Percentiles rank a stretch among this genome's conserved stretches.
Conservation (phyloP, 2,113 vertebrate species). For the Lampris megalopsis region DNA sequence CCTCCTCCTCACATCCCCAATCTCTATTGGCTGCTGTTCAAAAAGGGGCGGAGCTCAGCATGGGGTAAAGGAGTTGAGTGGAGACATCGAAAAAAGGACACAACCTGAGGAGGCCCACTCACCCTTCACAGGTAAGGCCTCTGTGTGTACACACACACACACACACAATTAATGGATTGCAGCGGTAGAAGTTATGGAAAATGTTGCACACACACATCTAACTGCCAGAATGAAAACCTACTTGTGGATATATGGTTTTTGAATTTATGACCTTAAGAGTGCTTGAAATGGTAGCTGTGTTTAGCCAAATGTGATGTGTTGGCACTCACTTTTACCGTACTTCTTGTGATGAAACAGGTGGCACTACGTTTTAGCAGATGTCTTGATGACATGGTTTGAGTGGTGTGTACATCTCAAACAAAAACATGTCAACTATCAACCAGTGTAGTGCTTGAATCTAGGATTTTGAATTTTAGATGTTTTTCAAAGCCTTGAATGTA, state of each 20-base stretch:
- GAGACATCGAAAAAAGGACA: slow-evolving; percentile 26
- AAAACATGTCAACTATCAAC: too few relatives aligned
- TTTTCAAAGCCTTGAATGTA: too few relatives aligned
- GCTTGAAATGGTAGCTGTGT: not conserved
- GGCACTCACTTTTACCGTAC: not conserved
- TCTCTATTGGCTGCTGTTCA: slow-evolving; percentile 35
- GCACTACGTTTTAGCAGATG: too few relatives aligned
- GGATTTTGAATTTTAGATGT: too few relatives aligned
- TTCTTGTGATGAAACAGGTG: too few relatives aligned
- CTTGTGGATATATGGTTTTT: not conserved
- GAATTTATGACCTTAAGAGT: not conserved
- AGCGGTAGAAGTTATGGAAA: too few relatives aligned
- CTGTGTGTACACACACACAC: not conserved
- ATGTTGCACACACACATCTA: not conserved
- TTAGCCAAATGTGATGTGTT: too few relatives aligned
- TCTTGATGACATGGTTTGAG: too few relatives aligned
- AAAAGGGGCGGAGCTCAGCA: slow-evolving; percentile 44
- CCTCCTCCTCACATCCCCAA: not conserved
- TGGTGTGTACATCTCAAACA: too few relatives aligned
- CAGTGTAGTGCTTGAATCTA: too few relatives aligned
- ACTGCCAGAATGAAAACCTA: not conserved
- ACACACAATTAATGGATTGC: not conserved
- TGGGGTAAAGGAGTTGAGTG: slow-evolving; percentile 66
- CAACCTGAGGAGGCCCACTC: slow-evolving; percentile 40
- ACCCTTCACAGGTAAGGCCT: slow-evolving; percentile 62